These are phyloP conservation scores for Nannoperca australis DNA, from an alignment of 2,797 vertebrate genomes.

Conservation along the genomic window DNA sequence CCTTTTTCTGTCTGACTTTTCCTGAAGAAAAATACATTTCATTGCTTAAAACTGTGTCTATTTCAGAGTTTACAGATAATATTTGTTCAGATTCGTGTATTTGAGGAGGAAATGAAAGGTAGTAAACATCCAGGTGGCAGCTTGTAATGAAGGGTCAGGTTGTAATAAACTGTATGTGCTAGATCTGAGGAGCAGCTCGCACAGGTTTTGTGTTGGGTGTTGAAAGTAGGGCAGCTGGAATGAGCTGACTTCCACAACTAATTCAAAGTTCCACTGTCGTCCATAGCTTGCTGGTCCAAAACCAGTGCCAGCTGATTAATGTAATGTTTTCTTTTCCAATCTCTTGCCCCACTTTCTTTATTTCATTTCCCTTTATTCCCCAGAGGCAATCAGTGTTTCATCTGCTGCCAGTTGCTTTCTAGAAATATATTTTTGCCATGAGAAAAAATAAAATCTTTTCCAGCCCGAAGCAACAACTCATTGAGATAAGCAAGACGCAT, in stretches of 20 bases:
- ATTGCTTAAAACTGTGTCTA: too few relatives aligned
- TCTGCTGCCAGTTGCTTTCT: slow-evolving; percentile 68
- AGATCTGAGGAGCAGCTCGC: slow-evolving; percentile 12
- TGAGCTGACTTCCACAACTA: slow-evolving; percentile 65
- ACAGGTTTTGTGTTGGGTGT: slow-evolving; percentile 29
- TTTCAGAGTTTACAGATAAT: too few relatives aligned
- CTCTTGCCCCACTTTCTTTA: slow-evolving; percentile 68
- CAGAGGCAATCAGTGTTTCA: slow-evolving; percentile 64
- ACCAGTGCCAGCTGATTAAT: slow-evolving; percentile 74
- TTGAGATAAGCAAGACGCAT: slow-evolving; percentile 40
- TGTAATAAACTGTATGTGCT: neutral
- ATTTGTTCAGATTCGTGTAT: too few relatives aligned
- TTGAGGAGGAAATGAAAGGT: neutral
- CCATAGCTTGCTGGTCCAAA: slow-evolving; percentile 55
- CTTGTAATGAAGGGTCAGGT: neutral
- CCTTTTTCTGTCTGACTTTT: neutral
- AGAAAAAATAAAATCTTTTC: slow-evolving; percentile 2
- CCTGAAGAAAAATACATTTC: neutral
- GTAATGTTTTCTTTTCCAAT: slow-evolving; percentile 70
- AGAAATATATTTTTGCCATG: slow-evolving; percentile 58
- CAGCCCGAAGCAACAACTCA: slow-evolving; percentile 35
- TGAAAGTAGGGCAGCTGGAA: slow-evolving; percentile 68
- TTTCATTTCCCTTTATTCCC: slow-evolving; percentile 57
- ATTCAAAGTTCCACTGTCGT: slow-evolving; percentile 64
- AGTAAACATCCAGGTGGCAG: neutral